These are phyloP conservation scores for Amphiprion clarkii DNA, from an alignment of 2,797 vertebrate genomes.

Conservation along the genomic window DNA sequence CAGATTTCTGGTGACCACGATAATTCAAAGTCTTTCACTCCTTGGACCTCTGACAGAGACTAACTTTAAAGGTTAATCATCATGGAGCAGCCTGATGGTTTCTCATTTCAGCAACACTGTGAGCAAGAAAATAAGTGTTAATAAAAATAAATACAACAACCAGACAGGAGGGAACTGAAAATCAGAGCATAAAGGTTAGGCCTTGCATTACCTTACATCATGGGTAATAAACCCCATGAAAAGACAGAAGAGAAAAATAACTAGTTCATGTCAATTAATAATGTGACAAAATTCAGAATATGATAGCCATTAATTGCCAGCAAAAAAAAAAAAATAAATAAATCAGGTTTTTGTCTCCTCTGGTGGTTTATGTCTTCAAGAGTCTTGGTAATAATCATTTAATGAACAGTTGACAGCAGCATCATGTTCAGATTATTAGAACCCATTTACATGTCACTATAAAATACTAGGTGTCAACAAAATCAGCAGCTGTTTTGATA, in stretches of 20 bases:
- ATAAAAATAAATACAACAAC: constrained; percentile 2
- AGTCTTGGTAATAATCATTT: not conserved
- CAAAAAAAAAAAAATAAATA: not conserved
- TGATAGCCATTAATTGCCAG: not conserved
- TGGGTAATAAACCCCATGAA: too few species aligned
- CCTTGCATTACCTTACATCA: too few species aligned
- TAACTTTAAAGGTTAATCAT: constrained; percentile 41
- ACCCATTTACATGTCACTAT: too few species aligned
- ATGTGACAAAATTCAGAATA: not conserved
- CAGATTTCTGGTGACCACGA: constrained; percentile 42
- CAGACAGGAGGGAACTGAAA: not conserved
- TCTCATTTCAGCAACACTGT: constrained; percentile 12
- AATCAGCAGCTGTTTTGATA: not conserved
- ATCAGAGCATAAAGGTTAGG: not conserved
- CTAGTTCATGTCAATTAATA: not conserved
- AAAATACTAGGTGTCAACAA: not conserved
- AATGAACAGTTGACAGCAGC: too few species aligned
- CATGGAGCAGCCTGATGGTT: constrained; percentile 23
- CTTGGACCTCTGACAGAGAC: constrained; percentile 17
- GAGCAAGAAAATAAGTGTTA: constrained; percentile 11
- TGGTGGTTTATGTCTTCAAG: not conserved
- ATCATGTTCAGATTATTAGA: too few species aligned
- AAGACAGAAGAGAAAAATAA: too few species aligned
- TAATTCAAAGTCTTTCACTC: constrained; percentile 18
- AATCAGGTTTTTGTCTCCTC: not conserved